Percentiles rank a stretch among this genome's conserved stretches.
Evolutionary conservation across 2,888 invertebrate species (phyloP).

Genomic region (Steromphala cineraria): DNA sequence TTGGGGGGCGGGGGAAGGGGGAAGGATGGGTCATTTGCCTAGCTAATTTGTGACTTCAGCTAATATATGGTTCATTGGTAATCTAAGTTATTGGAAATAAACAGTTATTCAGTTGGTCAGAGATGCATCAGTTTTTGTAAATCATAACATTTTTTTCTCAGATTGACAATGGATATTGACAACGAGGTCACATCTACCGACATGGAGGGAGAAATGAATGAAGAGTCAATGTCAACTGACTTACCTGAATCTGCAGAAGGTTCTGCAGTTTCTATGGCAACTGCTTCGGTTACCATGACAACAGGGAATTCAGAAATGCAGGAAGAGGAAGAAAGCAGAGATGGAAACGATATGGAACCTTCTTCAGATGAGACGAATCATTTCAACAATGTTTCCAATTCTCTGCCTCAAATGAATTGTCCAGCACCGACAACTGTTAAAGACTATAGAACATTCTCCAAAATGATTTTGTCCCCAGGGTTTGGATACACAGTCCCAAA

Average conservation of each 20-base stretch:
- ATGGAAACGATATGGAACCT: not conserved
- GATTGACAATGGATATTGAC: not conserved
- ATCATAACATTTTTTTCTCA: too few relatives aligned
- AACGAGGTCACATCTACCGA: not conserved
- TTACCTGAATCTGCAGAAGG: not conserved
- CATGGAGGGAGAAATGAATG: not conserved
- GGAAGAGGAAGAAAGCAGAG: not conserved
- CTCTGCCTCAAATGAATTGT: not conserved
- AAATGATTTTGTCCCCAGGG: not conserved
- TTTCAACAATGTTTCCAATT: not conserved
- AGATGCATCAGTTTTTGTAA: too few relatives aligned
- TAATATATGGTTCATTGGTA: too few relatives aligned
- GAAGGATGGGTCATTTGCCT: too few relatives aligned
- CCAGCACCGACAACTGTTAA: not conserved
- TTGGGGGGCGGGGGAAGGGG: too few relatives aligned
- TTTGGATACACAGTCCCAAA: conserved; percentile 24
- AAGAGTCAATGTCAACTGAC: not conserved
- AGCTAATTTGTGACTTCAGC: too few relatives aligned
- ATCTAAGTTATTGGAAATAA: too few relatives aligned
- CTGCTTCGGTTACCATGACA: not conserved
- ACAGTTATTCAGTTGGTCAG: too few relatives aligned
- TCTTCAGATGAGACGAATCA: not conserved
- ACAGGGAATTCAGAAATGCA: not conserved
- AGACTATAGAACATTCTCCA: not conserved
- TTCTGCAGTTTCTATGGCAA: not conserved